Percentiles rank a stretch among this genome's conserved stretches.
Conservation (phyloP, 1,140 invertebrate species). For the Zaprionus kolodkinae region DNA sequence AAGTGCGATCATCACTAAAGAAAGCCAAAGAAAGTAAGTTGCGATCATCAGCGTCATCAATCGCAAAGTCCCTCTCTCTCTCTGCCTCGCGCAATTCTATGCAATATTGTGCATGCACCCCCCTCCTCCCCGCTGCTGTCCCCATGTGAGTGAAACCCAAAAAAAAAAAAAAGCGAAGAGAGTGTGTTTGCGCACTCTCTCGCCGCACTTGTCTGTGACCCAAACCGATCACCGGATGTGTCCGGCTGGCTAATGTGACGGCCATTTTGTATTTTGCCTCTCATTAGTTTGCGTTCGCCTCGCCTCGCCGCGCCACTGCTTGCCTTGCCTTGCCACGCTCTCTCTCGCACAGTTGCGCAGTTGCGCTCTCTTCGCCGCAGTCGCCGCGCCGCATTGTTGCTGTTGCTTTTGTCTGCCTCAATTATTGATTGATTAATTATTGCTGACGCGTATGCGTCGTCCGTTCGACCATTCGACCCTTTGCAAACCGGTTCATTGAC, state of each 20-base stretch:
- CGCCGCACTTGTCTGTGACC: slow-evolving; percentile 32
- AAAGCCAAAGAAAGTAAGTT: slow-evolving; percentile 74
- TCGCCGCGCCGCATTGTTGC: slow-evolving; percentile 19
- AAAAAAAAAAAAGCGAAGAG: background rate
- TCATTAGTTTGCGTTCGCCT: slow-evolving; percentile 53
- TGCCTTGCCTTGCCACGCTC: no score
- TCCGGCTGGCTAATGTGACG: slow-evolving; percentile 73
- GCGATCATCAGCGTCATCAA: slow-evolving; percentile 19
- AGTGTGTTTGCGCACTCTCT: slow-evolving; percentile 5
- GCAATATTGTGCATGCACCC: background rate
- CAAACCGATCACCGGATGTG: slow-evolving; percentile 66
- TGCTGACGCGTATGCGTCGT: slow-evolving; percentile 79
- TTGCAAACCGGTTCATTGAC: slow-evolving; percentile 78
- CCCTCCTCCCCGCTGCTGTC: background rate
- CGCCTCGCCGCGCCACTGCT: background rate
- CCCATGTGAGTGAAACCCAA: background rate
- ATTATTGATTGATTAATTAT: slow-evolving; percentile 83
- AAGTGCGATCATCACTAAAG: slow-evolving; percentile 44
- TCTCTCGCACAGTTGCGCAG: background rate
- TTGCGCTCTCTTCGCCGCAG: slow-evolving; percentile 36
- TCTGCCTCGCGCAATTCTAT: slow-evolving; percentile 23
- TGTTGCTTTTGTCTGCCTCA: slow-evolving; percentile 48
- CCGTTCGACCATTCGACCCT: slow-evolving; percentile 60
- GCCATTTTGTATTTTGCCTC: slow-evolving; percentile 75
- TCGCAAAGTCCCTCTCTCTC: slow-evolving; percentile 17